Percentiles rank a stretch among this genome's conserved stretches.
Conservation (phyloP, 2,797 vertebrate genomes). For the Anguilla megastoma region DNA sequence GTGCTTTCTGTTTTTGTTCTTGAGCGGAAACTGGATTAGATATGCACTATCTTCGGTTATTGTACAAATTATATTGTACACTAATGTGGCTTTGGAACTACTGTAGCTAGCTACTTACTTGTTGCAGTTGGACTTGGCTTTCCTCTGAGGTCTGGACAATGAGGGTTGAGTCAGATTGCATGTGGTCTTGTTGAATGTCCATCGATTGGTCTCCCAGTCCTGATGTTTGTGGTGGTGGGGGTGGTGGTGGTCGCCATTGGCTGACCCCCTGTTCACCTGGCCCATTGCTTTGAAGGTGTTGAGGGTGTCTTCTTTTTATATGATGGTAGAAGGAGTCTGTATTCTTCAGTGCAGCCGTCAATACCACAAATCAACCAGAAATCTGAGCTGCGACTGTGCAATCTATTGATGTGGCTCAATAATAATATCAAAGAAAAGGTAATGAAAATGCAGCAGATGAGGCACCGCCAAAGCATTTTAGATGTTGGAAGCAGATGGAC, state of each 20-base stretch:
- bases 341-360: background rate
- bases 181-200: no score
- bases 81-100: no score
- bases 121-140: no score
- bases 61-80: no score
- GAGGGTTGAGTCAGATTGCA: no score
- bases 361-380: background rate
- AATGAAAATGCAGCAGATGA: background rate
- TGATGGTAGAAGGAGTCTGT: constrained; percentile 35
- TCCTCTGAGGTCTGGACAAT: no score
- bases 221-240: no score
- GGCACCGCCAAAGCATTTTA: background rate
- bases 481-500: background rate
- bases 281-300: constrained; percentile 8
- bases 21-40: no score
- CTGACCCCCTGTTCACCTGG: background rate
- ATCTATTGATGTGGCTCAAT: constrained; percentile 22
- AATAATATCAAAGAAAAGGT: constrained; percentile 18
- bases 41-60: no score
- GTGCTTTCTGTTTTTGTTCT: no score
- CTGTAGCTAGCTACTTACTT: no score
- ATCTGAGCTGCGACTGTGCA: constrained; percentile 20
- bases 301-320: constrained; percentile 36
- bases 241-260: background rate
- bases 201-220: background rate